A percentile compares a stretch with the other conserved stretches of the same genome.
These are phyloP conservation scores for Calliscelio sp. DNA, from an alignment of 2,888 invertebrate genomes.

Conservation along the genomic window DNA sequence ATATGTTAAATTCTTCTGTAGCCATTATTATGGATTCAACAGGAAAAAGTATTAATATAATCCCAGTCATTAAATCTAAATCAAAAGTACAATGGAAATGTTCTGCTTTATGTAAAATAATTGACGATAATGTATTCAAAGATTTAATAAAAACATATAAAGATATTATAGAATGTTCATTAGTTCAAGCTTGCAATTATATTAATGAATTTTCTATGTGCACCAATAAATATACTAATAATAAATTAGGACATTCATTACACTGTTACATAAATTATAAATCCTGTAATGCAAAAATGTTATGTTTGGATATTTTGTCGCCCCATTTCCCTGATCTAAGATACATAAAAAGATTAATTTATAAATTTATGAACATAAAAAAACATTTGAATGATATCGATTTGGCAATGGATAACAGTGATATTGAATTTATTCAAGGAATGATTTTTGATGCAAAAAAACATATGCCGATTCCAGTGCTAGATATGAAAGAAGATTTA, in stretches of 20 bases:
- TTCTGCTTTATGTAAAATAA: conserved; percentile 18
- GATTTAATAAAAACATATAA: conserved; percentile 13
- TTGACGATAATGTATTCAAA: neutral
- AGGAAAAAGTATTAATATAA: too few species aligned
- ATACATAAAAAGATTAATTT: too few species aligned
- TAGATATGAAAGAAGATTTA: too few species aligned
- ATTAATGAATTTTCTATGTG: conserved; percentile 6
- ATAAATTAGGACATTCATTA: conserved; percentile 40
- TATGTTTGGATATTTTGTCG: conserved; percentile 7
- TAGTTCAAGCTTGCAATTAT: too few species aligned
- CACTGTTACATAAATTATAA: conserved; percentile 2
- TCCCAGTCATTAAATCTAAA: conserved; percentile 3
- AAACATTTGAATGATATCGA: conserved; percentile 39
- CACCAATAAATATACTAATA: conserved; percentile 2
- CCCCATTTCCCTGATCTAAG: conserved; percentile 30
- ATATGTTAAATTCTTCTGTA: neutral
- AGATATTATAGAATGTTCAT: conserved; percentile 1
- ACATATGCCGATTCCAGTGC: neutral
- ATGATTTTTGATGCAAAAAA: conserved; percentile 23
- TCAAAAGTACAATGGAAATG: conserved; percentile 8
- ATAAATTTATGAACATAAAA: conserved; percentile 29
- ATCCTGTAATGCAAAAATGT: too few species aligned
- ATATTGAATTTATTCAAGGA: conserved; percentile 27
- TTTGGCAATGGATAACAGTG: conserved; percentile 15
- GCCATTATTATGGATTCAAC: neutral